phyloP scores from a whole-genome alignment of 2,113 vertebrate genomes.

The Prochilodus magdalenae region DNA sequence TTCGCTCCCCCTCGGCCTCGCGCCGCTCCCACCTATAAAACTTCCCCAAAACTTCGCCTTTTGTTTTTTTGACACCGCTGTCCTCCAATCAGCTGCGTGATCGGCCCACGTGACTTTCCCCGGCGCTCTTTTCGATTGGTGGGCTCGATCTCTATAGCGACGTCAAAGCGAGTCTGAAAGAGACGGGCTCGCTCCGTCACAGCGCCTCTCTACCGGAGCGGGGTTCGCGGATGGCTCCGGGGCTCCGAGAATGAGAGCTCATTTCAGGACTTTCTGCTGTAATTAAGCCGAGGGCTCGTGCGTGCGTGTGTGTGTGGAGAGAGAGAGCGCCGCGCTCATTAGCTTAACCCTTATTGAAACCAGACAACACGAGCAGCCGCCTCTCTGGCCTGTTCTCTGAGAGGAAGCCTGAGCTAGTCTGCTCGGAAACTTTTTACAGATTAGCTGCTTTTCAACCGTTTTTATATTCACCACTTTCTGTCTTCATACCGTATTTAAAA shows the following conservation, averaged over 20 bases:
- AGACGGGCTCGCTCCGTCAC: slow-evolving; percentile 61
- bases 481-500: too few relatives aligned
- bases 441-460: not conserved
- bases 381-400: not conserved
- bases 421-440: not conserved
- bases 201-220: slow-evolving; percentile 55
- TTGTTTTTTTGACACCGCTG: slow-evolving; percentile 65
- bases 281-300: slow-evolving; percentile 61
- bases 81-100: slow-evolving; percentile 69
- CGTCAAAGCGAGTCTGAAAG: slow-evolving; percentile 62
- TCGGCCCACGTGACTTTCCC: slow-evolving; percentile 65
- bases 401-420: too few relatives aligned
- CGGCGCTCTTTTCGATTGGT: slow-evolving; percentile 67
- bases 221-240: slow-evolving; percentile 60
- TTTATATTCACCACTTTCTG: not conserved
- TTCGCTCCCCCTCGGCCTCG: slow-evolving; percentile 33
- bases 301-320: not conserved
- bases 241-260: slow-evolving; percentile 56
- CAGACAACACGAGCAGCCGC: slow-evolving; percentile 48
- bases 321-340: slow-evolving; percentile 39
- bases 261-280: slow-evolving; percentile 60
- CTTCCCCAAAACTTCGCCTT: slow-evolving; percentile 55
- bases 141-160: slow-evolving; percentile 42
- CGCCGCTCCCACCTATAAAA: slow-evolving; percentile 60
- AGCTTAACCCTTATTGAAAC: slow-evolving; percentile 58